Conservation (phyloP, 2,888 invertebrate species). For the Oxyteleia sp. region DNA sequence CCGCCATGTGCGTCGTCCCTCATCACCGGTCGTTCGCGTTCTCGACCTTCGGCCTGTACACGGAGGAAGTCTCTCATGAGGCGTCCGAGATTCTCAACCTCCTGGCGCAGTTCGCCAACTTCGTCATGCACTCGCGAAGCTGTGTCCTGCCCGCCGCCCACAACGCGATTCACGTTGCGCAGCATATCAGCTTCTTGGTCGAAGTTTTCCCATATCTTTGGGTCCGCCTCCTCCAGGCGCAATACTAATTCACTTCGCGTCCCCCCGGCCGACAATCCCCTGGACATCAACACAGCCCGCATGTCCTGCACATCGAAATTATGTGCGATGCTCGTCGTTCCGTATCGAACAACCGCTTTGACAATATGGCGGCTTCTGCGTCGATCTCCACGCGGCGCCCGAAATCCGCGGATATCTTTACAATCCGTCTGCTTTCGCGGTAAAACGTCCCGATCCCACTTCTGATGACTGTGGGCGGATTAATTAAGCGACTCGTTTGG, state of each 20-base stretch:
- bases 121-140: background rate
- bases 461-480: no score
- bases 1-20: no score
- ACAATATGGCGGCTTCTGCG: no score
- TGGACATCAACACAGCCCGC: background rate
- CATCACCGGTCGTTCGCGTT: no score
- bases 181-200: background rate
- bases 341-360: no score
- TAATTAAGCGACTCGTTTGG: no score
- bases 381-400: no score
- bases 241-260: background rate
- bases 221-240: background rate
- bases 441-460: no score
- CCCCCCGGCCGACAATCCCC: background rate
- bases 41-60: background rate
- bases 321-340: no score
- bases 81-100: background rate
- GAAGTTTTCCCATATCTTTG: background rate
- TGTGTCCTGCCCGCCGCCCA: background rate
- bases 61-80: background rate
- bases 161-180: background rate
- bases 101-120: background rate
- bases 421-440: no score
- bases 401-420: no score
- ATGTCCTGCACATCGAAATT: background rate